These are phyloP conservation scores for Caenorhabditis uteleia DNA, from an alignment of 2,888 invertebrate genomes.

Conservation along the genomic window DNA sequence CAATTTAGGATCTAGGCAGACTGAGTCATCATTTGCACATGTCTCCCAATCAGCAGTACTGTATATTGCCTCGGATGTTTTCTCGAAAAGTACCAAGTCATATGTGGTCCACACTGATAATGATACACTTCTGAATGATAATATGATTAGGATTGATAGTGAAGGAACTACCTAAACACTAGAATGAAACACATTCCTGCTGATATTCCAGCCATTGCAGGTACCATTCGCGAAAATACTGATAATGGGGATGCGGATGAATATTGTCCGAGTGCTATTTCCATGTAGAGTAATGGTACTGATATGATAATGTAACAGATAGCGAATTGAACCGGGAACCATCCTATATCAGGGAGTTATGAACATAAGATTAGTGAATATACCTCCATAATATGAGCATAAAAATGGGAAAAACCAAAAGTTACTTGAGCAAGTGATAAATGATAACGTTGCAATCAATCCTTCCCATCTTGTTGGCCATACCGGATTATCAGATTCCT, in stretches of 20 bases:
- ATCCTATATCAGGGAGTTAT: slow-evolving; percentile 10
- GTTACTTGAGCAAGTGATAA: slow-evolving; percentile 28
- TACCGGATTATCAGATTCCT: slow-evolving; percentile 16
- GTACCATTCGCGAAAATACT: slow-evolving; percentile 36
- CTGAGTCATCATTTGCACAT: not conserved
- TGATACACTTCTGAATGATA: slow-evolving; percentile 10
- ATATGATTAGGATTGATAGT: not conserved
- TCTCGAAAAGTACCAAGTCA: slow-evolving; percentile 10
- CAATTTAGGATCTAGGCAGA: slow-evolving; percentile 15
- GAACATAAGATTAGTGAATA: not conserved
- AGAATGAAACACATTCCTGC: slow-evolving; percentile 36
- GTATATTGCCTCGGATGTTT: slow-evolving; percentile 11
- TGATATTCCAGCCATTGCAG: slow-evolving; percentile 33
- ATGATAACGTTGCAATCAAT: slow-evolving; percentile 17
- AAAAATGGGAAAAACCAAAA: slow-evolving; percentile 39
- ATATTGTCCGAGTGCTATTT: slow-evolving; percentile 51
- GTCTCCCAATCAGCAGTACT: slow-evolving; percentile 2
- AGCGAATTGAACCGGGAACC: slow-evolving; percentile 36
- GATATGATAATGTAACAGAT: slow-evolving; percentile 32
- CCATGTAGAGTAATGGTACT: slow-evolving; percentile 46
- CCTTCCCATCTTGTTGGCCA: slow-evolving; percentile 36
- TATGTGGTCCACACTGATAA: slow-evolving; percentile 22
- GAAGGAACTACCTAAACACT: slow-evolving; percentile 13
- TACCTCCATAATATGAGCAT: slow-evolving; percentile 28
- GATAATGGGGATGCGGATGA: slow-evolving; percentile 38